Evolutionary conservation across 2,113 vertebrate species (phyloP).

Genomic region (Oncorhynchus kisutch): DNA sequence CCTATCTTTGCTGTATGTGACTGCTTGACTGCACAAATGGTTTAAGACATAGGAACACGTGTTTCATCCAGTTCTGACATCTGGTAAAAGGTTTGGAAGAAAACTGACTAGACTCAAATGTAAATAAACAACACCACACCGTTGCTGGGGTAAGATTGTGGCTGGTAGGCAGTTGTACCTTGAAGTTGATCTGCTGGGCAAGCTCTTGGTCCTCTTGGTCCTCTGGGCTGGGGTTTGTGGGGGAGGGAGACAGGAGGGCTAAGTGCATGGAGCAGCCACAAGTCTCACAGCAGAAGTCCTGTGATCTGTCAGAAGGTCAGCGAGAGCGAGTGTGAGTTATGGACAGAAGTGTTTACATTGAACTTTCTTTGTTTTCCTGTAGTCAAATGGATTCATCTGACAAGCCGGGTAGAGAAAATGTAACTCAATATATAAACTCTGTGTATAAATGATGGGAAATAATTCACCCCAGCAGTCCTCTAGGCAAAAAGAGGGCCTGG

Average conservation of each 20-base stretch:
- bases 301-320: conserved; percentile 76
- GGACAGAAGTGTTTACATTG: neutral
- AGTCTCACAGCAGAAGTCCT: conserved; percentile 92
- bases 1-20: neutral
- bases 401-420: neutral
- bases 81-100: neutral
- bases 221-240: conserved; percentile 80
- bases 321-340: neutral
- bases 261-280: conserved; percentile 86
- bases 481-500: neutral
- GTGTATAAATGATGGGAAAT: neutral
- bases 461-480: neutral
- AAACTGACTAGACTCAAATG: neutral
- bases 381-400: neutral
- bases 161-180: conserved; percentile 73
- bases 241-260: conserved; percentile 82
- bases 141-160: neutral
- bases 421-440: neutral
- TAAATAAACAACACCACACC: neutral
- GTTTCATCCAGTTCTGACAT: neutral
- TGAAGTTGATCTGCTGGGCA: conserved; percentile 95
- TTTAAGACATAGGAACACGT: neutral
- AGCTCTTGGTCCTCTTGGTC: conserved; percentile 87
- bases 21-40: neutral
- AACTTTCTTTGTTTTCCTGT: neutral